Percentiles rank a stretch among this genome's conserved stretches.
Evolutionary conservation across 1,140 invertebrate species (phyloP).

Genomic region (Nilaparvata lugens): DNA sequence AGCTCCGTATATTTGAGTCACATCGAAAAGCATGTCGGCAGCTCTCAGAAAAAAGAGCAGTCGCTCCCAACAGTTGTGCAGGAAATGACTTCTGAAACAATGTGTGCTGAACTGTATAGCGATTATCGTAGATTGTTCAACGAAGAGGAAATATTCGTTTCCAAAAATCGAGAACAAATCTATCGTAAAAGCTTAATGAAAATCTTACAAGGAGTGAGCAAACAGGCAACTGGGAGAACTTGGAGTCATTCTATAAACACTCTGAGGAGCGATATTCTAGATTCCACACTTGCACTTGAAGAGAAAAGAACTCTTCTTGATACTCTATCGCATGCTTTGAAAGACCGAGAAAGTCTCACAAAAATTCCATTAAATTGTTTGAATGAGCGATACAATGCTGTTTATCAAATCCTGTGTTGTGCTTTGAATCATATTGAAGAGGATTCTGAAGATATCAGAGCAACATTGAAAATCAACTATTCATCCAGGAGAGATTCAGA

Average conservation of each 20-base stretch:
- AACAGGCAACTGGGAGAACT: not conserved
- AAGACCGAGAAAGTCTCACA: no score
- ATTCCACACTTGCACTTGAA: not conserved
- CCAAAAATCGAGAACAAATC: not conserved
- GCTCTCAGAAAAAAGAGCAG: not conserved
- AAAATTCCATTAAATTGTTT: no score
- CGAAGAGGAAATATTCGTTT: not conserved
- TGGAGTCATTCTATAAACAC: not conserved
- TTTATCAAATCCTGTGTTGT: no score
- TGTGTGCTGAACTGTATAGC: not conserved
- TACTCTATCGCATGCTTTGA: no score
- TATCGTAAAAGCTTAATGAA: not conserved
- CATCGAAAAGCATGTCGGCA: not conserved
- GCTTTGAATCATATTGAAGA: no score
- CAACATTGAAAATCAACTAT: no score
- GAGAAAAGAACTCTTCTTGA: not conserved
- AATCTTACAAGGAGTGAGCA: not conserved
- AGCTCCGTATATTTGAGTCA: not conserved
- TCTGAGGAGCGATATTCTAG: not conserved
- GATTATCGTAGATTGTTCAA: not conserved
- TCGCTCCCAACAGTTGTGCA: not conserved
- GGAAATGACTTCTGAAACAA: not conserved
- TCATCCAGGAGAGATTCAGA: no score
- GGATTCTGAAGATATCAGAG: no score
- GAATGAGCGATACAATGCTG: no score